Base-by-base conservation (phyloP, 1,140 invertebrate genomes). In the Penaeus chinensis region DNA sequence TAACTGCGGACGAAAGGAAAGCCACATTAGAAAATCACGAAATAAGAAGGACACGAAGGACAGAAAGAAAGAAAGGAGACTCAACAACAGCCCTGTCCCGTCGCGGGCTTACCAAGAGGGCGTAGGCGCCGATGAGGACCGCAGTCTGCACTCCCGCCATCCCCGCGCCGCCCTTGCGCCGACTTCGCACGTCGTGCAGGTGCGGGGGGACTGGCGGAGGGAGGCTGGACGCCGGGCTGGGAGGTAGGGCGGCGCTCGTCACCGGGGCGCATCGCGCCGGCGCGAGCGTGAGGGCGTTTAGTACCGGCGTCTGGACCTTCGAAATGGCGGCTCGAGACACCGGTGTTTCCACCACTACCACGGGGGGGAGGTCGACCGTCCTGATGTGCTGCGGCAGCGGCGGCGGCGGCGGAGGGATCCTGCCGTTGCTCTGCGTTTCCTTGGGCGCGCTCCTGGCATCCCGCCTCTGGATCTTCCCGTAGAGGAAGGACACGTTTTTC, bases 401-500 rank as follows among this genome's bases (percentile, higher is more conserved):
- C n/a, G 32, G 32, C n/a, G 32, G 32, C n/a, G 66, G 32, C n/a
- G 66, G 66, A 0, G n/a, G 66, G n/a, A n/a, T 71, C 10, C 66
- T 71, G 66, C 66, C 32, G 66, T 32, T 71, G 66, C 32, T 20
- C 66, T 32, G 66, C 66, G 54, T 54, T 8, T 54, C 54, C 16
- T 54, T 54, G 54, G 47, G 47, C 60, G 47, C 54, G 10, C n/a
- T 65, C 24, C 65, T 65, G 22, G 18, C 37, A 19, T 61, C 74
- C 20, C 19, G 27, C 27, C 27, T 37, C 27, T 76, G 65, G n/a
- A 82, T 74, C 69, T 82, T 82, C n/a, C 71, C n/a, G 80, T 87
- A 87, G 13, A 87, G 86, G 86, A 87, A 87, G 69, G 86, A 87
- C 13, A 87, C 80, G 62, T 87, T 87, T 62, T 87, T 87, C 47